phyloP scores from a whole-genome alignment of 2,888 invertebrate genomes.

The Sarcophaga subvicina region DNA sequence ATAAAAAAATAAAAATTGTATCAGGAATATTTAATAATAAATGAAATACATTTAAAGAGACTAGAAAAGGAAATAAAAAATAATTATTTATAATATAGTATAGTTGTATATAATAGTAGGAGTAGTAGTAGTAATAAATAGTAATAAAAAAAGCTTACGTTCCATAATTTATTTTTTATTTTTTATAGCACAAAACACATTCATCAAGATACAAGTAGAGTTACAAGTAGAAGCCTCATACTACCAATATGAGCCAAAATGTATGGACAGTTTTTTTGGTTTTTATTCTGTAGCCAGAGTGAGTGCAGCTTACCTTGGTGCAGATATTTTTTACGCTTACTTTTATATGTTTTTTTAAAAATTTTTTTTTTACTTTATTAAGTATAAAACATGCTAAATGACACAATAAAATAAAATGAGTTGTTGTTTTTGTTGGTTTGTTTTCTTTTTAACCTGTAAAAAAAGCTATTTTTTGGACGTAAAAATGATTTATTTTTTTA shows the following conservation, averaged over 20 bases:
- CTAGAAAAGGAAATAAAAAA: slow-evolving; percentile 24
- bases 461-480: slow-evolving; percentile 43
- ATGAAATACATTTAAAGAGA: slow-evolving; percentile 47
- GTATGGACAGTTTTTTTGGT: slow-evolving; percentile 43
- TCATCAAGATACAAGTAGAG: slow-evolving; percentile 63
- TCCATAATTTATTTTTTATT: slow-evolving; percentile 42
- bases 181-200: slow-evolving; percentile 62
- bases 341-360: slow-evolving; percentile 6
- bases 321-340: slow-evolving; percentile 35
- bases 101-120: slow-evolving; percentile 29
- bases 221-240: slow-evolving; percentile 62
- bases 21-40: slow-evolving; percentile 27
- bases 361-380: slow-evolving; percentile 41
- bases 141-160: slow-evolving; percentile 67
- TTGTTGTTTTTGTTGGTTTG: slow-evolving; percentile 25
- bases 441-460: slow-evolving; percentile 52
- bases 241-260: slow-evolving; percentile 54
- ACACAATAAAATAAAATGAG: slow-evolving; percentile 57
- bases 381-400: slow-evolving; percentile 65
- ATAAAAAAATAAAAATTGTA: not conserved
- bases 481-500: slow-evolving; percentile 13
- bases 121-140: slow-evolving; percentile 16
- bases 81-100: slow-evolving; percentile 19
- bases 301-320: slow-evolving; percentile 69
- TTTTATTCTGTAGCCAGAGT: slow-evolving; percentile 51